Percentiles rank a stretch among this genome's conserved stretches.
Conservation (phyloP, 2,797 vertebrate genomes). For the Notamacropus eugenii region DNA sequence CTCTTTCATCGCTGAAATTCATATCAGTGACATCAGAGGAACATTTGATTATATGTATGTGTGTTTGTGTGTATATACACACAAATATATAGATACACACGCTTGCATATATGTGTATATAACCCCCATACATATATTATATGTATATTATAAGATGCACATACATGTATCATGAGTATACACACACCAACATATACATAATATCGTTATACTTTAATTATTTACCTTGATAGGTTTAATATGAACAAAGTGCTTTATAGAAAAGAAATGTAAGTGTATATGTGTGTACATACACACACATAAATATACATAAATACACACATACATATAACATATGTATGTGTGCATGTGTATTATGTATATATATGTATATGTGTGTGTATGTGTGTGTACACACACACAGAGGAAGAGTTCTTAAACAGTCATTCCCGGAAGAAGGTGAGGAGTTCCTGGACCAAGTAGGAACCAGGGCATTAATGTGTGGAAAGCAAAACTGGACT, state of each 20-base stretch:
- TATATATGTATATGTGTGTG: background rate
- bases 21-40: background rate
- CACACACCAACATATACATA: background rate
- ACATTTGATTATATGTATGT: background rate
- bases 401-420: background rate
- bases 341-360: background rate
- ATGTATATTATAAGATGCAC: background rate
- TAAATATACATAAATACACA: background rate
- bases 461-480: background rate
- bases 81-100: no score
- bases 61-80: no score
- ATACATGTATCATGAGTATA: background rate
- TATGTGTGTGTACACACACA: background rate
- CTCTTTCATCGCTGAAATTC: background rate
- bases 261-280: background rate
- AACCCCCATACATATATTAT: no score
- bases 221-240: background rate
- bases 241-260: background rate
- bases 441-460: background rate
- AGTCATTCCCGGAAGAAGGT: background rate
- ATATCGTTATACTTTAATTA: background rate
- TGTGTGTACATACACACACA: no score
- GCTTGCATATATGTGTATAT: no score
- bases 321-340: background rate
- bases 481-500: background rate